A percentile compares a stretch with the other conserved stretches of the same genome.
phyloP scores from a whole-genome alignment of 2,797 vertebrate genomes.

The Cossypha dichroa region DNA sequence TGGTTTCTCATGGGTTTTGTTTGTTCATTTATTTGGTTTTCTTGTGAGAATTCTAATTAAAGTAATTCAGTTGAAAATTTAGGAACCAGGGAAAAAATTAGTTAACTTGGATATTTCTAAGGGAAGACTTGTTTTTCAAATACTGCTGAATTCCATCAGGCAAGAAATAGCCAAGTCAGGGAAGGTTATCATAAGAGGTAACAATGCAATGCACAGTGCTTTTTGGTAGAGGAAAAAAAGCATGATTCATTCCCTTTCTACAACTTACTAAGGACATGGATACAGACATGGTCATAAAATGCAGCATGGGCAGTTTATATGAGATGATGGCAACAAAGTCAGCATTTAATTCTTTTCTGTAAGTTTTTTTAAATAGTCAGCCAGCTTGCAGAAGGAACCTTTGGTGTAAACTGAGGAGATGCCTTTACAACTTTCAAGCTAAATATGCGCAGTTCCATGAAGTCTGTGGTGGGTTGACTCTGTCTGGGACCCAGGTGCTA shows the following conservation, averaged over 20 bases:
- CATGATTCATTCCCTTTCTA: not conserved
- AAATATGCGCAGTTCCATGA: not conserved
- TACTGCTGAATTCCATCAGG: not conserved
- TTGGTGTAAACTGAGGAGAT: not conserved
- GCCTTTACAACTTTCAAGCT: not conserved
- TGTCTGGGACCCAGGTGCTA: not conserved
- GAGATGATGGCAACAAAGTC: not conserved
- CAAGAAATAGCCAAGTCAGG: not conserved
- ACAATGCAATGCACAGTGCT: fast-evolving
- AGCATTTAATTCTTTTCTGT: not conserved
- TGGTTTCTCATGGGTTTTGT: fast-evolving
- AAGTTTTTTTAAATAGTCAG: not conserved
- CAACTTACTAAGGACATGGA: not conserved
- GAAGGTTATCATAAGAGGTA: not conserved
- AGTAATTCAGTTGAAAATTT: not conserved
- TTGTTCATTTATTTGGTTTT: not conserved
- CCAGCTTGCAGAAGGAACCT: not conserved
- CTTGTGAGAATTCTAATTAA: not conserved
- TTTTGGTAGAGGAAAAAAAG: not conserved
- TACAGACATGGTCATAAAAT: not conserved
- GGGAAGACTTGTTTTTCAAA: not conserved
- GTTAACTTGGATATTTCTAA: not conserved
- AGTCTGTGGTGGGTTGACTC: not conserved
- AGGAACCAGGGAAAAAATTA: not conserved
- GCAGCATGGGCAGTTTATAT: not conserved